Conservation (phyloP, 2,797 vertebrate species). For the Sebastes oblongus region DNA sequence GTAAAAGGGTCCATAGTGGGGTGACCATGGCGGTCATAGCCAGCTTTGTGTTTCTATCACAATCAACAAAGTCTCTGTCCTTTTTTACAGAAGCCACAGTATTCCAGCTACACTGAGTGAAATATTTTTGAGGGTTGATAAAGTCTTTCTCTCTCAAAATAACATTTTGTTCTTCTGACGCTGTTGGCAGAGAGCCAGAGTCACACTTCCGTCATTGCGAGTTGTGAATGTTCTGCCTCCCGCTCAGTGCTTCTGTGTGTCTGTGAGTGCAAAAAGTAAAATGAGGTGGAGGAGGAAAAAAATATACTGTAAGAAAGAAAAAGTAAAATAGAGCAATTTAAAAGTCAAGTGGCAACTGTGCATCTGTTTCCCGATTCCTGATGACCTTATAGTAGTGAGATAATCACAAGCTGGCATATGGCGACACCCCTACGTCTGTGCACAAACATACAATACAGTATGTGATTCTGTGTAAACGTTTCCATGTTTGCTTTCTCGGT, state of each 20-base stretch:
- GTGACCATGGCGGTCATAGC: not conserved
- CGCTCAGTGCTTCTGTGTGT: not conserved
- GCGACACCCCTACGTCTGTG: not conserved
- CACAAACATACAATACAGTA: not conserved
- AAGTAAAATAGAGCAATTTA: not conserved
- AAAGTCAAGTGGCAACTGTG: not conserved
- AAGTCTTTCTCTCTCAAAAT: not conserved
- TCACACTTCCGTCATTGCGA: not conserved
- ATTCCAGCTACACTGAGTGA: not conserved
- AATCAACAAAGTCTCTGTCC: not conserved
- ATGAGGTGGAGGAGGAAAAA: not conserved
- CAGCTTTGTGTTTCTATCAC: not conserved
- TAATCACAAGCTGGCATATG: not conserved
- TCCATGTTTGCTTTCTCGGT: not conserved
- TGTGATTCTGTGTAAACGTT: not conserved
- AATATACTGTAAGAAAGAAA: not conserved
- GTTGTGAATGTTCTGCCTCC: constrained; percentile 9
- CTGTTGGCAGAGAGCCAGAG: constrained; percentile 15
- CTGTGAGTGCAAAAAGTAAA: not conserved
- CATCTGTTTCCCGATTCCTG: not conserved
- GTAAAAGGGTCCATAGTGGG: not conserved
- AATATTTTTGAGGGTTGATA: not conserved
- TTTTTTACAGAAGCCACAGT: not conserved
- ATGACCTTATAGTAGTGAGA: not conserved
- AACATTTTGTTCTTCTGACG: not conserved